Conservation (phyloP, 2,797 vertebrate genomes). For the Acanthurus leucopareius region DNA sequence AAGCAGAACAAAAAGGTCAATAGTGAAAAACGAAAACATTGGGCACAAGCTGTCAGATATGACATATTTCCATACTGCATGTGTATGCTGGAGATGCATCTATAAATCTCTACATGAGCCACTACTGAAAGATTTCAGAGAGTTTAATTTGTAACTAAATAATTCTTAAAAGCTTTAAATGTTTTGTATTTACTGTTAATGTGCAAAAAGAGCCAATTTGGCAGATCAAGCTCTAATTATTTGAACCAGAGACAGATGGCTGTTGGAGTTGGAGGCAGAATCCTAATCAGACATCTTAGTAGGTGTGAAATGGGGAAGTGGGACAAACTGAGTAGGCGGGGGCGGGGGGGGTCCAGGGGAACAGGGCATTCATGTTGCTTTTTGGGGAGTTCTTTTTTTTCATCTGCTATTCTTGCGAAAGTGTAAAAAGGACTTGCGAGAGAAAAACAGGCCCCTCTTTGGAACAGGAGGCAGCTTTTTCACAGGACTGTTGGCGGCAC, state of each 20-base stretch:
- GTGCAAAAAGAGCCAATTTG: slow-evolving; percentile 81
- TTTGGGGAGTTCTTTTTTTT: slow-evolving; percentile 68
- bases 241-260: slow-evolving; percentile 89
- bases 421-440: slow-evolving; percentile 78
- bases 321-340: slow-evolving; percentile 80
- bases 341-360: slow-evolving; percentile 72
- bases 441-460: slow-evolving; percentile 77
- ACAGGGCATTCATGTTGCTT: slow-evolving; percentile 81
- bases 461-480: slow-evolving; percentile 91
- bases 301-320: slow-evolving; percentile 87
- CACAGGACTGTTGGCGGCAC: slow-evolving; percentile 95
- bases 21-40: slow-evolving; percentile 4
- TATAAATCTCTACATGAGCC: background rate
- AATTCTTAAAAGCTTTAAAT: slow-evolving; percentile 71
- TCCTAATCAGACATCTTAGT: slow-evolving; percentile 86
- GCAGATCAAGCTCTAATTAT: slow-evolving; percentile 85
- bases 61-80: background rate
- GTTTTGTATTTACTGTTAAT: slow-evolving; percentile 73
- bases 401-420: slow-evolving; percentile 81
- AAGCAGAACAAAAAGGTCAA: slow-evolving; percentile 74
- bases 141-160: slow-evolving; percentile 61
- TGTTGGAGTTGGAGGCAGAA: slow-evolving; percentile 74
- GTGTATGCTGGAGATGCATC: background rate
- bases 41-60: slow-evolving; percentile 6
- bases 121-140: slow-evolving; percentile 5